Evolutionary conservation across 2,797 vertebrate species (phyloP).

Genomic region (Tadarida brasiliensis): DNA sequence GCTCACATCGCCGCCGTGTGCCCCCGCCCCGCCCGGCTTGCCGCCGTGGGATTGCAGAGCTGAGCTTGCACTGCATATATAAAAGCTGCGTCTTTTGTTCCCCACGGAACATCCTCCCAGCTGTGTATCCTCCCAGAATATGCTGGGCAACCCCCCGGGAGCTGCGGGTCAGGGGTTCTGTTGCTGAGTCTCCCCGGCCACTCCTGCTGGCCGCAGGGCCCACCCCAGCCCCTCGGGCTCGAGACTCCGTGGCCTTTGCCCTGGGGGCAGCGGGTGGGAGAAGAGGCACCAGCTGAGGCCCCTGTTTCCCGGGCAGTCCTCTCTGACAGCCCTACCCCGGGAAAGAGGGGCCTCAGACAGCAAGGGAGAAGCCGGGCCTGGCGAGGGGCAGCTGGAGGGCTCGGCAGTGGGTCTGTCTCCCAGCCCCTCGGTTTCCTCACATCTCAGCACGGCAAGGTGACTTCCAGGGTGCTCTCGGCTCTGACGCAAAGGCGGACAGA

Average conservation of each 20-base stretch:
- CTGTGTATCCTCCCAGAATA: rapidly evolving
- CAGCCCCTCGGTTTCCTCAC: background rate
- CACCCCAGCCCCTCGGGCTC: too few species aligned
- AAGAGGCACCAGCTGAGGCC: background rate
- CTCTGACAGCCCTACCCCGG: rapidly evolving
- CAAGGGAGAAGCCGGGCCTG: rapidly evolving
- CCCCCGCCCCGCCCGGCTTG: too few species aligned
- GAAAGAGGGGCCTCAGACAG: too few species aligned
- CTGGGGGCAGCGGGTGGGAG: too few species aligned
- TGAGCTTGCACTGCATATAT: rapidly evolving
- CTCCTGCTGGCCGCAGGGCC: too few species aligned
- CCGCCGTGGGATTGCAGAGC: background rate
- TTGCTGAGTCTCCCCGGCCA: too few species aligned
- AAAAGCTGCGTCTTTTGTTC: rapidly evolving
- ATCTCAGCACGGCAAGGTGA: background rate
- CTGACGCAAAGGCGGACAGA: background rate
- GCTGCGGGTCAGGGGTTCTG: background rate
- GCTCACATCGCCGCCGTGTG: background rate
- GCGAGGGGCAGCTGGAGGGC: rapidly evolving
- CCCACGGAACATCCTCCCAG: rapidly evolving
- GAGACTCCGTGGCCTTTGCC: too few species aligned
- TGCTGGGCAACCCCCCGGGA: rapidly evolving
- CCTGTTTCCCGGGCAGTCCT: background rate
- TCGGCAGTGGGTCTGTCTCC: rapidly evolving
- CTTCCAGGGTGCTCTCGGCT: background rate